These are phyloP conservation scores for Spongia lamella DNA, from an alignment of 37 sponge, comb jelly and placozoan species.

Conservation along the genomic window DNA sequence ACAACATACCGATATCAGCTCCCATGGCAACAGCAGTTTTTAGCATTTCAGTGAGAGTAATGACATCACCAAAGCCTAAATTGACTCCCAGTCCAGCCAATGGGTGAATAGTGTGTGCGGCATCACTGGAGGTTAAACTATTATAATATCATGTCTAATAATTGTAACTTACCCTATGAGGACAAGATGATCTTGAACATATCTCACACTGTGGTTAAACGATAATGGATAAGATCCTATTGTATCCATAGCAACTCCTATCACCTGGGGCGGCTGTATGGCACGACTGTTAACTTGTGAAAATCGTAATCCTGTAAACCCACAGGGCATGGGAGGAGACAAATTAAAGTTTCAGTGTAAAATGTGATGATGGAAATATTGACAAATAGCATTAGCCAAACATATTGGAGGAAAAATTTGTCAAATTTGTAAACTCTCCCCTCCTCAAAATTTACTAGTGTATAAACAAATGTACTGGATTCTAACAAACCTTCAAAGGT, in stretches of 20 bases:
- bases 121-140: slow-evolving; percentile 22
- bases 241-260: slow-evolving; percentile 9
- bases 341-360: too few species aligned
- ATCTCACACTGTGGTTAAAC: slow-evolving; percentile 44
- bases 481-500: too few species aligned
- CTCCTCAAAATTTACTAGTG: too few species aligned
- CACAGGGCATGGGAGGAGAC: too few species aligned
- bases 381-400: too few species aligned
- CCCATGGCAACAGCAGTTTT: slow-evolving; percentile 28
- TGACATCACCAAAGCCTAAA: slow-evolving; percentile 73
- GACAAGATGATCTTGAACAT: slow-evolving; percentile 56
- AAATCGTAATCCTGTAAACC: not conserved
- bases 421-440: too few species aligned
- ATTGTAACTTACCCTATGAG: slow-evolving; percentile 70
- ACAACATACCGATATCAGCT: slow-evolving; percentile 61
- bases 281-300: too few species aligned
- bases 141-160: not conserved
- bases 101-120: slow-evolving; percentile 81
- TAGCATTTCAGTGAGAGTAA: slow-evolving; percentile 22
- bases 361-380: too few species aligned
- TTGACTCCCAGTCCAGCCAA: slow-evolving; percentile 83
- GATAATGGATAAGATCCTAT: slow-evolving; percentile 62
- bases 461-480: slow-evolving; percentile 8
- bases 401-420: too few species aligned
- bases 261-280: slow-evolving; percentile 54